Percentiles rank a stretch among this genome's conserved stretches.
These are phyloP conservation scores for Tigriopus californicus DNA, from an alignment of 2,888 invertebrate species.

Conservation along the genomic window DNA sequence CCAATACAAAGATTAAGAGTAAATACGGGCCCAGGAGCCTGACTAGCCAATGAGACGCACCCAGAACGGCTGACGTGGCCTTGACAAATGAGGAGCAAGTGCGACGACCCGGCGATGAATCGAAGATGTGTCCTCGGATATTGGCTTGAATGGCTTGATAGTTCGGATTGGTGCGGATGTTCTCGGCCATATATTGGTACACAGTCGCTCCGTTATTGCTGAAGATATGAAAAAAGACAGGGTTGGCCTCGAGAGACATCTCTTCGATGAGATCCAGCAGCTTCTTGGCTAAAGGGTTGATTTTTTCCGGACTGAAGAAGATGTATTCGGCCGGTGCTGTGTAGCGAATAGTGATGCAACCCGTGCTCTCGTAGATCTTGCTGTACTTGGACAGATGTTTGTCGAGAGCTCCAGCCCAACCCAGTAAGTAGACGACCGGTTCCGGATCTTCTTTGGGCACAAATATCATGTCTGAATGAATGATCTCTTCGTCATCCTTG, in stretches of 20 bases:
- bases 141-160: too few relatives aligned
- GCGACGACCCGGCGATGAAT: neutral
- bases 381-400: conserved; percentile 57
- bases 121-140: neutral
- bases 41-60: too few relatives aligned
- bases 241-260: conserved; percentile 46
- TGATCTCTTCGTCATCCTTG: neutral
- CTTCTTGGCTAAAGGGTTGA: conserved; percentile 41
- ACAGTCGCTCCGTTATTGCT: conserved; percentile 55
- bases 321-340: conserved; percentile 46
- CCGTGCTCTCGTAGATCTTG: conserved; percentile 51
- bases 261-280: conserved; percentile 44
- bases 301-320: conserved; percentile 41
- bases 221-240: conserved; percentile 51
- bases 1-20: too few relatives aligned
- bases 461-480: neutral
- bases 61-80: too few relatives aligned
- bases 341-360: conserved; percentile 49
- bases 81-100: neutral
- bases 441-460: conserved; percentile 23
- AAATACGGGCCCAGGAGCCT: too few relatives aligned
- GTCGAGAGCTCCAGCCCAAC: conserved; percentile 63
- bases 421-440: conserved; percentile 49
- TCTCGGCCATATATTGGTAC: conserved; percentile 40
- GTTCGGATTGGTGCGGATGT: neutral